Evolutionary conservation across 2,113 vertebrate species (phyloP).

Genomic region (Solea solea): DNA sequence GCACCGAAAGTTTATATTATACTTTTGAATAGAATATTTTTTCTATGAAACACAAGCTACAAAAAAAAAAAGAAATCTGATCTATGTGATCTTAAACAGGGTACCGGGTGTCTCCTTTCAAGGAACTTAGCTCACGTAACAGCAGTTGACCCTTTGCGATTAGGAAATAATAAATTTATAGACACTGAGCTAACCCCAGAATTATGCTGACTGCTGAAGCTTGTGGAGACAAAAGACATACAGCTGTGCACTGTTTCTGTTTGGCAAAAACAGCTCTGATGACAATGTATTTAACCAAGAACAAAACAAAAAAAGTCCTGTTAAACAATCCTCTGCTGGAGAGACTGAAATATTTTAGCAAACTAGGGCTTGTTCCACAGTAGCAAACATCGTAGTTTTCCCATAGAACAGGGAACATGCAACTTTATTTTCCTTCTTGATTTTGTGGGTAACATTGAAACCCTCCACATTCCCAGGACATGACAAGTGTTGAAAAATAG

Average conservation of each 20-base stretch:
- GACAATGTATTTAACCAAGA: not conserved
- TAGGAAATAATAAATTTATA: slow-evolving; percentile 42
- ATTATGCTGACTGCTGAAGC: slow-evolving; percentile 11
- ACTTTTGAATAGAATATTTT: not conserved
- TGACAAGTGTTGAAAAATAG: not conserved
- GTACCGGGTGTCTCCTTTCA: not conserved
- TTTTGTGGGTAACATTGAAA: not conserved
- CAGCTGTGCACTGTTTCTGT: not conserved
- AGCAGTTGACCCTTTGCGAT: not conserved
- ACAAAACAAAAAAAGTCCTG: not conserved
- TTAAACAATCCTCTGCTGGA: not conserved
- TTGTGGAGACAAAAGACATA: slow-evolving; percentile 7
- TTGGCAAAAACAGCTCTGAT: slow-evolving; percentile 1
- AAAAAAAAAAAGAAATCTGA: not conserved
- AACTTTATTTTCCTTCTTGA: not conserved
- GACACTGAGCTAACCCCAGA: slow-evolving; percentile 8
- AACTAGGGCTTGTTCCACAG: not conserved
- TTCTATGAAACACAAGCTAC: not conserved
- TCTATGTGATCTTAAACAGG: too few relatives aligned
- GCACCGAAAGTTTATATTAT: too few relatives aligned
- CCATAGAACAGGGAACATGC: not conserved
- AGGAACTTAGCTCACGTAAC: not conserved
- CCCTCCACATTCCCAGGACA: not conserved
- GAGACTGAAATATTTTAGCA: not conserved
- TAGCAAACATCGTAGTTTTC: not conserved